phyloP scores from a whole-genome alignment of 2,888 invertebrate genomes.

The Agrotis ipsilon region DNA sequence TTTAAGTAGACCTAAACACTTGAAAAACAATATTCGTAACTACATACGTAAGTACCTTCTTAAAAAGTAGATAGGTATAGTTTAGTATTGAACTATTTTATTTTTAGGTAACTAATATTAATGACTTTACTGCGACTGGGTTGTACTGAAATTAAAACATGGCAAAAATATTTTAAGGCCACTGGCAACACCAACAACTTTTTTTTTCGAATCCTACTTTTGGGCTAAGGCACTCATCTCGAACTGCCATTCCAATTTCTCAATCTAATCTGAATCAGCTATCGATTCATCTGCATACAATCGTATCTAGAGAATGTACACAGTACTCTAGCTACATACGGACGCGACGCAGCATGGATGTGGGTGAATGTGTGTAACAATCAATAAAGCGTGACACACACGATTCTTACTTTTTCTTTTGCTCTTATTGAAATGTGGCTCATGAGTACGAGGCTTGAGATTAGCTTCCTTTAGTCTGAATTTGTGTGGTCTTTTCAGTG shows the following conservation, averaged over 20 bases:
- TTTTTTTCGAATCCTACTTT: neutral
- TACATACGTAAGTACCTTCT: neutral
- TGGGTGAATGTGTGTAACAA: slow-evolving; percentile 73
- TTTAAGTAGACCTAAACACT: neutral
- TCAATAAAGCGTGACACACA: slow-evolving; percentile 72
- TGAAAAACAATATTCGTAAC: neutral
- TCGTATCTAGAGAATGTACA: slow-evolving; percentile 38
- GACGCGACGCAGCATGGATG: slow-evolving; percentile 55
- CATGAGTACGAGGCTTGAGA: slow-evolving; percentile 25
- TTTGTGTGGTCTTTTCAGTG: neutral
- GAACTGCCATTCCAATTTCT: slow-evolving; percentile 28
- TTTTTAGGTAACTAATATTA: too few relatives aligned
- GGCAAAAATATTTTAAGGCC: too few relatives aligned
- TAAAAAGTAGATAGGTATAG: neutral
- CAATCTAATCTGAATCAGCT: slow-evolving; percentile 45
- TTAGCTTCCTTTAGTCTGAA: slow-evolving; percentile 19
- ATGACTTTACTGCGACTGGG: too few relatives aligned
- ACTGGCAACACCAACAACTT: too few relatives aligned
- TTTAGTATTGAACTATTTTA: too few relatives aligned
- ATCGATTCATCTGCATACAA: slow-evolving; percentile 57
- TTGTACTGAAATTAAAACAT: too few relatives aligned
- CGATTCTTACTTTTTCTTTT: slow-evolving; percentile 76
- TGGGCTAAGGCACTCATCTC: slow-evolving; percentile 23
- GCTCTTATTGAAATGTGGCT: slow-evolving; percentile 67
- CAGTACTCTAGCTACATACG: slow-evolving; percentile 5